phyloP scores from a whole-genome alignment of 2,888 invertebrate species.

The Malthinus seriepunctatus region DNA sequence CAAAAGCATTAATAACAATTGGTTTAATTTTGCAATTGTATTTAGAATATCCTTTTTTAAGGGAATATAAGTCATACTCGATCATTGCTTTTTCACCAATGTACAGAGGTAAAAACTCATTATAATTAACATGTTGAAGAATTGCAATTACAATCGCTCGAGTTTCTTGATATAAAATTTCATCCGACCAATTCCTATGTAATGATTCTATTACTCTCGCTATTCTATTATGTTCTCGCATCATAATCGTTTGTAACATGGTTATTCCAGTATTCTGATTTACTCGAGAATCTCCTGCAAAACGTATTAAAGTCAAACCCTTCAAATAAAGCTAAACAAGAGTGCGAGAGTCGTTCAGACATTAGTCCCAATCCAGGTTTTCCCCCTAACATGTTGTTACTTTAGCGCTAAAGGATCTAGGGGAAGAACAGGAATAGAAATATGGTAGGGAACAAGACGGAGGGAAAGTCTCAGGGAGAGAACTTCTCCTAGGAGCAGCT shows the following conservation, averaged over 20 bases:
- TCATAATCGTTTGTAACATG: slow-evolving; percentile 67
- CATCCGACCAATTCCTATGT: slow-evolving; percentile 72
- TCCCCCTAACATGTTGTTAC: too few species aligned
- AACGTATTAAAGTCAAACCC: not conserved
- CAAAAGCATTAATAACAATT: slow-evolving; percentile 19
- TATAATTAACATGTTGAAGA: slow-evolving; percentile 70
- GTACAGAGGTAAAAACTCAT: slow-evolving; percentile 73
- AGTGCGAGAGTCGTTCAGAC: too few species aligned
- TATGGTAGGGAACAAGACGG: too few species aligned
- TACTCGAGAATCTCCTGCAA: slow-evolving; percentile 67
- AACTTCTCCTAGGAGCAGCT: too few species aligned
- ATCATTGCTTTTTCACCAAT: slow-evolving; percentile 62
- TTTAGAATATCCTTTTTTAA: slow-evolving; percentile 53
- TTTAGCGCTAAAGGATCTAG: too few species aligned
- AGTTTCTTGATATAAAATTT: slow-evolving; percentile 68
- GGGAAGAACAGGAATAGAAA: too few species aligned
- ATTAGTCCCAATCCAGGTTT: too few species aligned
- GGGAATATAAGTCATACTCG: slow-evolving; percentile 59
- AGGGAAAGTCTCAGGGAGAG: too few species aligned
- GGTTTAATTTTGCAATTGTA: slow-evolving; percentile 21
- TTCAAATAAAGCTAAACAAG: not conserved
- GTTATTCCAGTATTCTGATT: slow-evolving; percentile 74
- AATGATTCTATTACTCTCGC: slow-evolving; percentile 60
- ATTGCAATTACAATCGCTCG: slow-evolving; percentile 67
- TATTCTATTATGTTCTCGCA: slow-evolving; percentile 75